Percentiles rank a stretch among this genome's conserved stretches.
Conservation (phyloP, 2,888 invertebrate genomes). For the Phorcus lineatus region DNA sequence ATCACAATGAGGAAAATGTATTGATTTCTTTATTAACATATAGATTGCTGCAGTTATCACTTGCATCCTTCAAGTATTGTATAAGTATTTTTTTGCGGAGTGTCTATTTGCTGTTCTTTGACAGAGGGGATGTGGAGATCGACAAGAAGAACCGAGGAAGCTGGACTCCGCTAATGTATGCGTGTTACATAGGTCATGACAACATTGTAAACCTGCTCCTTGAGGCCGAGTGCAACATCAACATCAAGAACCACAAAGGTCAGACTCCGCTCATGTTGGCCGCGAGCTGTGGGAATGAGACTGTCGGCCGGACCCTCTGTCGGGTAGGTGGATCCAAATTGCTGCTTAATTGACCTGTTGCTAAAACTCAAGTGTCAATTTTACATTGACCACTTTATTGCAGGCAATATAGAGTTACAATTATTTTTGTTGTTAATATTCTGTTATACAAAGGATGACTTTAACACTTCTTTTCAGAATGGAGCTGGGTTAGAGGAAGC, state of each 20-base stretch:
- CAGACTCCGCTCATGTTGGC: conserved; percentile 78
- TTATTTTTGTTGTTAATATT: background rate
- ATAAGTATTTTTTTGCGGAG: too few relatives aligned
- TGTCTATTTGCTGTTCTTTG: conserved; percentile 26
- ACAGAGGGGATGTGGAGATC: conserved; percentile 60
- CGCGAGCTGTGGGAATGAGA: conserved; percentile 78
- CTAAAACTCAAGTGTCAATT: too few relatives aligned
- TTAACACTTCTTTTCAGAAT: conserved; percentile 67
- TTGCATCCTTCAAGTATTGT: too few relatives aligned
- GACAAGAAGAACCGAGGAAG: conserved; percentile 74
- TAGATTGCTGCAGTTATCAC: too few relatives aligned
- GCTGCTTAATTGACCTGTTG: background rate
- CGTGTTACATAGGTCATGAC: conserved; percentile 76
- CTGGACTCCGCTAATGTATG: conserved; percentile 77
- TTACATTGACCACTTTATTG: too few relatives aligned
- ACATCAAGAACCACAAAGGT: conserved; percentile 70
- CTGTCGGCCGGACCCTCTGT: conserved; percentile 73
- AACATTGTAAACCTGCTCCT: conserved; percentile 73
- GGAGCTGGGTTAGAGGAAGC: conserved; percentile 73
- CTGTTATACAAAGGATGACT: background rate
- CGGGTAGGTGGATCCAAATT: conserved; percentile 59
- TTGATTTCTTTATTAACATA: too few relatives aligned
- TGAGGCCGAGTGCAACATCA: conserved; percentile 65
- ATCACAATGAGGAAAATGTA: too few relatives aligned
- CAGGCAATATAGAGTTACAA: too few relatives aligned